phyloP scores from a whole-genome alignment of 1,140 invertebrate species.

The Zaprionus taronus region DNA sequence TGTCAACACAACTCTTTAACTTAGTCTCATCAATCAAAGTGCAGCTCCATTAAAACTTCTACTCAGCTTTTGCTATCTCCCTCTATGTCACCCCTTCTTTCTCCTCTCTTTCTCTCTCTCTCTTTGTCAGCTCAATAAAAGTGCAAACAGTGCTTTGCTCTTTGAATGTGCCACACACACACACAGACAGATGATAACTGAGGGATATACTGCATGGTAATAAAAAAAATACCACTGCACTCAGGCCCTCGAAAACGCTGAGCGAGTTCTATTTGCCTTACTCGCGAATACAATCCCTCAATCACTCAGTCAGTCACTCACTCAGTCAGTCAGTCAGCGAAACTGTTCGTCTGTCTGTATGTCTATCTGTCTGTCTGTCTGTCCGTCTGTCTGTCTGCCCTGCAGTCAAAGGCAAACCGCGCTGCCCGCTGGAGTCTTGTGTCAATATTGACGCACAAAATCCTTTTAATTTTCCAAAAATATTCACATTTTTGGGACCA shows the following conservation, averaged over 20 bases:
- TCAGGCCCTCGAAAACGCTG: slow-evolving; percentile 35
- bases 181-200: slow-evolving; percentile 35
- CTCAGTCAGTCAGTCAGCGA: background rate
- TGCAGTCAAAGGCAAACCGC: slow-evolving; percentile 16
- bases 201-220: background rate
- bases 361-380: background rate
- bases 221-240: slow-evolving; percentile 21
- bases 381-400: background rate
- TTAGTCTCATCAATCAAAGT: background rate
- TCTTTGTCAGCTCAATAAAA: slow-evolving; percentile 4
- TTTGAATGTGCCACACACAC: slow-evolving; percentile 3
- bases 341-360: slow-evolving; percentile 4
- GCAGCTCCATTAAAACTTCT: slow-evolving; percentile 28
- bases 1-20: too few species aligned
- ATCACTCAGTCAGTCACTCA: slow-evolving; percentile 10
- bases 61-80: background rate
- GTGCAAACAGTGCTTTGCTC: slow-evolving; percentile 23
- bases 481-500: slow-evolving; percentile 56
- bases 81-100: too few species aligned
- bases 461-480: slow-evolving; percentile 77
- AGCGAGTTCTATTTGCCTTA: slow-evolving; percentile 35
- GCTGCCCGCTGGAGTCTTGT: slow-evolving; percentile 64
- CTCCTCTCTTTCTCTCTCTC: too few species aligned
- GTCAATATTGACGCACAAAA: slow-evolving; percentile 78
- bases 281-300: slow-evolving; percentile 22